Base-by-base conservation (phyloP, 1,140 invertebrate species). In the Diorhabda sublineata region DNA sequence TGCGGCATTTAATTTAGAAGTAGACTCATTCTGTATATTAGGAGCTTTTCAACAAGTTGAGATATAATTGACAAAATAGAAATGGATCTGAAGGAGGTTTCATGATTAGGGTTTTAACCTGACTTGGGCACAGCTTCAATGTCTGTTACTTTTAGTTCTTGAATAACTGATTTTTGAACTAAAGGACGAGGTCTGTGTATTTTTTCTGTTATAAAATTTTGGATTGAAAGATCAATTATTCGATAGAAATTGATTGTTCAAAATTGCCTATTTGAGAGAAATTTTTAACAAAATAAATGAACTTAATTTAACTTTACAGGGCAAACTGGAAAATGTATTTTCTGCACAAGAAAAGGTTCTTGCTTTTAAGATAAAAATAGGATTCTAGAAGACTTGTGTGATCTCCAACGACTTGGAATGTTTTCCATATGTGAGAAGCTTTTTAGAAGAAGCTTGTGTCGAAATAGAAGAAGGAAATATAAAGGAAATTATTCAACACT, bases 231-330 rank as follows among this genome's bases (percentile, higher is more conserved):
- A 41, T 60, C 11, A 42, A 41, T 60, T 60, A 60, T 41, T 42
- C 42, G 42, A 60, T 60, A 60, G 7, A 26, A 60, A 60, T 42
- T 60, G 59, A 41, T 60, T 60, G 3, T 42, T 60, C 42, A n/a
- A 42, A 60, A 26, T 60, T 60, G 41, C 59, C 3, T 52, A 52
- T 52, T 52, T 52, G 8, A 52, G 45, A 2, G 45, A 52, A 5
- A 2, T 52, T 52, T 52, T 52, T 52, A 9, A 5, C 5, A 52
- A 52, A 52, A 52, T 52, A 52, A 52, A 52, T 52, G 45, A 52
- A 52, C 45, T 26, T 52, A 41, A 60, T 60, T 60, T 5, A 60
- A 60, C 41, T 9, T 1, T 41, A n/a, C 11, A 41, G 42, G 11
- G 11, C 42, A 41, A 26, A 41, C 11, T 26, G 42, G 42, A 26